Evolutionary conservation across 1,140 invertebrate species (phyloP).

Genomic region (Hylaeus volcanicus): DNA sequence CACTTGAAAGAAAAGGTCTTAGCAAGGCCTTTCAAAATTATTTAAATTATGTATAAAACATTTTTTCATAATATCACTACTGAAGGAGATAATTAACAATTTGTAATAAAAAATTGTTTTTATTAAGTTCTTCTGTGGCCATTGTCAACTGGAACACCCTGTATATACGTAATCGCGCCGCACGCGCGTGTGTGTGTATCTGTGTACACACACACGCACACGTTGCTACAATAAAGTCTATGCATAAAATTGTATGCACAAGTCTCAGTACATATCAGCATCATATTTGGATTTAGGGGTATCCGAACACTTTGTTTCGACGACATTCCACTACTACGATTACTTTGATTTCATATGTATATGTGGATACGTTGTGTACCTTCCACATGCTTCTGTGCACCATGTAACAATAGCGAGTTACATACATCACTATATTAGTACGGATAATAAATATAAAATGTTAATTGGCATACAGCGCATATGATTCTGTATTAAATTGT

Average conservation of each 20-base stretch:
- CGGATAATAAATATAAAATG: constrained; percentile 68
- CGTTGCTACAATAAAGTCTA: constrained; percentile 31
- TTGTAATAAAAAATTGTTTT: too few relatives aligned
- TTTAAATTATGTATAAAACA: too few relatives aligned
- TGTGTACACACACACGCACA: background rate
- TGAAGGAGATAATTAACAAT: too few relatives aligned
- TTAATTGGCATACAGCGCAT: constrained; percentile 66
- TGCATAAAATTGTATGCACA: constrained; percentile 41
- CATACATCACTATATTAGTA: constrained; percentile 62
- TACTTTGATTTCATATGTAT: constrained; percentile 60
- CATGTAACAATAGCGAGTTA: constrained; percentile 58
- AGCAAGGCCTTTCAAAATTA: too few relatives aligned
- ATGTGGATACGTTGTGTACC: constrained; percentile 41
- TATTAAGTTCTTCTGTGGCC: too few relatives aligned
- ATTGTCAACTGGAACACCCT: too few relatives aligned
- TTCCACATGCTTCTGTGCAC: constrained; percentile 42
- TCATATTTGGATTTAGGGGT: constrained; percentile 37
- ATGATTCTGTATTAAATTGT: constrained; percentile 58
- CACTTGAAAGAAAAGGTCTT: too few relatives aligned
- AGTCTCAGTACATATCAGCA: constrained; percentile 45
- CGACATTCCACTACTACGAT: constrained; percentile 46
- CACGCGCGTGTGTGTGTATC: background rate
- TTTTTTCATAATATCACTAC: too few relatives aligned
- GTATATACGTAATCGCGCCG: background rate
- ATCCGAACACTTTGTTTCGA: constrained; percentile 43